Evolutionary conservation across 2,113 vertebrate species (phyloP).

Genomic region (Danionella cerebrum): DNA sequence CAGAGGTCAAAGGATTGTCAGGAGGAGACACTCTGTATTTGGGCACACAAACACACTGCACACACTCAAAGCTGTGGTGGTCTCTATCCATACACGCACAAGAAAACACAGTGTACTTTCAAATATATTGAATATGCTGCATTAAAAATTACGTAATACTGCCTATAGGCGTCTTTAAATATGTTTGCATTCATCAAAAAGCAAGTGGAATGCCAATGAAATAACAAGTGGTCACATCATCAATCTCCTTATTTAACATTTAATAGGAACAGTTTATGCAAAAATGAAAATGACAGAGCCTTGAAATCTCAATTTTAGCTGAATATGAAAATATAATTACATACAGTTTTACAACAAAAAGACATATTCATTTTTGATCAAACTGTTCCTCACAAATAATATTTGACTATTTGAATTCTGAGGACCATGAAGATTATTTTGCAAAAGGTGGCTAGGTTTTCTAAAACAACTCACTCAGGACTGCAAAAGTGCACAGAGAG

Average conservation of each 20-base stretch:
- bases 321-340: not conserved
- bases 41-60: slow-evolving; percentile 2
- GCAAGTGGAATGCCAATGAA: slow-evolving; percentile 30
- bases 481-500: slow-evolving; percentile 48
- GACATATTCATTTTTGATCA: not conserved
- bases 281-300: not conserved
- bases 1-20: slow-evolving; percentile 53
- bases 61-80: not conserved
- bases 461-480: slow-evolving; percentile 44
- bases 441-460: slow-evolving; percentile 39
- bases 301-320: not conserved
- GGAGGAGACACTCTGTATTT: slow-evolving; percentile 29
- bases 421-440: slow-evolving; percentile 23
- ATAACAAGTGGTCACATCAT: slow-evolving; percentile 19
- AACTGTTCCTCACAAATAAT: not conserved
- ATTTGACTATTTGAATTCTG: too few relatives aligned
- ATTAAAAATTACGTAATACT: slow-evolving; percentile 32
- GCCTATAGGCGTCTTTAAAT: slow-evolving; percentile 25
- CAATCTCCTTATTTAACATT: slow-evolving; percentile 30
- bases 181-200: slow-evolving; percentile 8
- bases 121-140: slow-evolving; percentile 31
- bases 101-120: slow-evolving; percentile 13
- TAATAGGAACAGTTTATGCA: slow-evolving; percentile 14
- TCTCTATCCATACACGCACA: not conserved
- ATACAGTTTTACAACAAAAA: not conserved